Evolutionary conservation across 2,113 vertebrate species (phyloP).

Genomic region (Tonatia bakeri): DNA sequence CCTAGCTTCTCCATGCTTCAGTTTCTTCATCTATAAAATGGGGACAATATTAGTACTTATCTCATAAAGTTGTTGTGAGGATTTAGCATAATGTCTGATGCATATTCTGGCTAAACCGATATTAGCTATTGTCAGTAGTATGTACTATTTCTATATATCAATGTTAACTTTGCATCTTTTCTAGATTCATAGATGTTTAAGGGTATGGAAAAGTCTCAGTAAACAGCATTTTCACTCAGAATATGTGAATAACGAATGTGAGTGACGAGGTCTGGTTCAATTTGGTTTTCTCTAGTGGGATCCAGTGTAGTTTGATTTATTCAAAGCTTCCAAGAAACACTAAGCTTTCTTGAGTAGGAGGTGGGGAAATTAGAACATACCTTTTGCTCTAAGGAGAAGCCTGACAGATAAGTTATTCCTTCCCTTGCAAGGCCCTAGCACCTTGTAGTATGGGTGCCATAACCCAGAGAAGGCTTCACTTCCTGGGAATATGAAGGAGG

Average conservation of each 20-base stretch:
- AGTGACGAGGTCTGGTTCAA: not conserved
- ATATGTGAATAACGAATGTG: not conserved
- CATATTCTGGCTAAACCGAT: not conserved
- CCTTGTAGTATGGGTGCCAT: slow-evolving; percentile 17
- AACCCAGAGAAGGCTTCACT: not conserved
- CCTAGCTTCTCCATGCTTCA: not conserved
- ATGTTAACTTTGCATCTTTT: not conserved
- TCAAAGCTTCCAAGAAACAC: not conserved
- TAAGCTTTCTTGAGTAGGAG: not conserved
- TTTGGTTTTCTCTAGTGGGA: not conserved
- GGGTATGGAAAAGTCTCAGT: not conserved
- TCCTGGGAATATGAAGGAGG: not conserved
- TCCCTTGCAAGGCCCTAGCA: slow-evolving; percentile 2
- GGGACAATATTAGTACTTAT: not conserved
- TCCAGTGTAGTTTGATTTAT: not conserved
- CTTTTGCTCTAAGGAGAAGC: not conserved
- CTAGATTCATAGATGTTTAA: not conserved
- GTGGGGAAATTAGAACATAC: not conserved
- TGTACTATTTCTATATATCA: not conserved
- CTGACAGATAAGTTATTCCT: slow-evolving; percentile 36
- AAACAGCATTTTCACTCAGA: not conserved
- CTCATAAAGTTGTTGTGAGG: not conserved
- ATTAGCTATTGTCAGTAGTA: not conserved
- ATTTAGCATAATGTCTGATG: not conserved
- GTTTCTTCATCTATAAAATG: slow-evolving; percentile 16